Evolutionary conservation across 2,888 invertebrate genomes (phyloP).

Genomic region (Elmis aenea): DNA sequence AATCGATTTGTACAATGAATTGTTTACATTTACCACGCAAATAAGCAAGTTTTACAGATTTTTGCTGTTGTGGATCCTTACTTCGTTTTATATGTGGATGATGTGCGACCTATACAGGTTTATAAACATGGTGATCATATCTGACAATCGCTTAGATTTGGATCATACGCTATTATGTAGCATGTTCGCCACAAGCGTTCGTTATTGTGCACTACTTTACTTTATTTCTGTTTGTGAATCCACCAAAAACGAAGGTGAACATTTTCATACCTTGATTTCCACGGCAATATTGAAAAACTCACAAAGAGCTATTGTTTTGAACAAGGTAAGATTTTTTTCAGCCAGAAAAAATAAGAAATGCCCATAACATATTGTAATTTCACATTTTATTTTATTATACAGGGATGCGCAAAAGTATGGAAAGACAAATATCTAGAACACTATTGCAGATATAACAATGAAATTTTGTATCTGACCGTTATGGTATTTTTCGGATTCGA

Average conservation of each 20-base stretch:
- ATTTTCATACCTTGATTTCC: slow-evolving; percentile 1
- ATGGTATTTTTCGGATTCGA: too few species aligned
- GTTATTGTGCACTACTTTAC: not conserved
- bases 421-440: too few species aligned
- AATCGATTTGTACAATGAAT: not conserved
- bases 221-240: slow-evolving; percentile 1
- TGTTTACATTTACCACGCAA: not conserved
- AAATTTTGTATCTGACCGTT: too few species aligned
- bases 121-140: not conserved
- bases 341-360: too few species aligned
- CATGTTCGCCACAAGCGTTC: slow-evolving; percentile 1
- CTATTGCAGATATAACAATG: too few species aligned
- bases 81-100: slow-evolving; percentile 4
- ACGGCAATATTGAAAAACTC: too few species aligned
- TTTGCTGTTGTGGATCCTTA: slow-evolving; percentile 1
- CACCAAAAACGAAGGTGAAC: slow-evolving; percentile 1
- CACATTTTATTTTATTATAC: too few species aligned
- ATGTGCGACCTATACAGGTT: slow-evolving; percentile 7
- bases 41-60: slow-evolving; percentile 4
- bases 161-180: slow-evolving; percentile 2
- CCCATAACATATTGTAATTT: too few species aligned
- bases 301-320: too few species aligned
- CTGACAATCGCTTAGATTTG: not conserved
- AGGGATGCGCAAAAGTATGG: too few species aligned
- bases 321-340: too few species aligned